These are phyloP conservation scores for Limnephilus lunatus DNA, from an alignment of 2,888 invertebrate species.

Conservation along the genomic window DNA sequence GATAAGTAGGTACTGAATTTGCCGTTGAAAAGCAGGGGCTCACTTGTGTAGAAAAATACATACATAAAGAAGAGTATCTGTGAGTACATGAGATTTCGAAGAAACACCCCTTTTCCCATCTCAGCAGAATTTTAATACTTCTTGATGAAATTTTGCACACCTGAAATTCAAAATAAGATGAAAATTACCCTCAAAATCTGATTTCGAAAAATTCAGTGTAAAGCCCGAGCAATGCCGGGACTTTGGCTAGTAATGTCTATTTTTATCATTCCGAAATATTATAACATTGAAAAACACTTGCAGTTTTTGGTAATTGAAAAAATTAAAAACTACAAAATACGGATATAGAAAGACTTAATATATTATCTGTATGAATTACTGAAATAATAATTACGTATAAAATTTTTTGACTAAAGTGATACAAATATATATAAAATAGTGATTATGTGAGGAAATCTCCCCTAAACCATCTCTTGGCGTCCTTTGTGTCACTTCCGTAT, in stretches of 20 bases:
- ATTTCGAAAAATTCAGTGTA: too few species aligned
- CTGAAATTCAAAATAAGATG: too few species aligned
- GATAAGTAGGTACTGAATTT: too few species aligned
- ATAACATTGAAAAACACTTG: not conserved
- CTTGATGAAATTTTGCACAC: too few species aligned
- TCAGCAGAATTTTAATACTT: too few species aligned
- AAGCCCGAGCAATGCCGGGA: too few species aligned
- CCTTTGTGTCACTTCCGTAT: slow-evolving; percentile 84
- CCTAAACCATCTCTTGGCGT: slow-evolving; percentile 85
- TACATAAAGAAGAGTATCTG: too few species aligned
- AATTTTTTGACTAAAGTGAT: not conserved
- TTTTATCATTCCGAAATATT: too few species aligned
- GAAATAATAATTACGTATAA: not conserved
- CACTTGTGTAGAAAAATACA: not conserved
- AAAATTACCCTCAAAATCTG: too few species aligned
- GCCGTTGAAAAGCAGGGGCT: not conserved
- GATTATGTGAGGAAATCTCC: slow-evolving; percentile 77
- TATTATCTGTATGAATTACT: not conserved
- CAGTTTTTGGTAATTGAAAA: not conserved
- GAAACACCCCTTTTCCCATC: too few species aligned
- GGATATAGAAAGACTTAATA: not conserved
- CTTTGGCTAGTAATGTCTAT: too few species aligned
- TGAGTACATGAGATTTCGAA: too few species aligned
- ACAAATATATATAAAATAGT: not conserved
- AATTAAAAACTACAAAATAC: not conserved